These are phyloP conservation scores for Willowsia nigromaculata DNA, from an alignment of 2,888 invertebrate species.

Conservation along the genomic window DNA sequence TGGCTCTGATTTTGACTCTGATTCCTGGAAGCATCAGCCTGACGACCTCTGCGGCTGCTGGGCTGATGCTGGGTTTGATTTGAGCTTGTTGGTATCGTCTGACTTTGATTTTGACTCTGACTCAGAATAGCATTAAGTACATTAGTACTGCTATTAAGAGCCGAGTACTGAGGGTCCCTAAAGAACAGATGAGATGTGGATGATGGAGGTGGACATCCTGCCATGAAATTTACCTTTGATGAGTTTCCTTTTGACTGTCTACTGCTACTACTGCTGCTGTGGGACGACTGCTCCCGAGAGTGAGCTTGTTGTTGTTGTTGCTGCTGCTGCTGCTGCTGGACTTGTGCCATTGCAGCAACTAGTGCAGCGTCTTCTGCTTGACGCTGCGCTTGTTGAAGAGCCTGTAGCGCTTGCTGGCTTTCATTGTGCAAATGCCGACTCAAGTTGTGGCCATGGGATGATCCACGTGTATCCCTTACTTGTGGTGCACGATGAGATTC, in stretches of 20 bases:
- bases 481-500: constrained; percentile 78
- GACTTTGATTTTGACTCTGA: constrained; percentile 76
- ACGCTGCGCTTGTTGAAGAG: constrained; percentile 79
- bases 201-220: constrained; percentile 74
- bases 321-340: constrained; percentile 78
- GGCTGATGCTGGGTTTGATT: constrained; percentile 75
- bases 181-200: constrained; percentile 77
- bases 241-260: constrained; percentile 75
- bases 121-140: constrained; percentile 73
- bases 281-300: constrained; percentile 79
- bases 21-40: constrained; percentile 75
- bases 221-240: constrained; percentile 76
- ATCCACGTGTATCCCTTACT: constrained; percentile 78
- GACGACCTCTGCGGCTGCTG: constrained; percentile 76
- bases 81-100: constrained; percentile 70
- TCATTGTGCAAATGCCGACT: constrained; percentile 75
- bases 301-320: constrained; percentile 78
- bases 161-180: constrained; percentile 76
- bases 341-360: constrained; percentile 79
- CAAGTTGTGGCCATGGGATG: constrained; percentile 77
- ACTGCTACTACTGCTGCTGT: constrained; percentile 75
- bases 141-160: too few species aligned
- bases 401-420: constrained; percentile 79
- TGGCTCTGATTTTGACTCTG: constrained; percentile 74
- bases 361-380: constrained; percentile 79